Conservation (phyloP, 2,888 invertebrate genomes). For the Agapostemon virescens region DNA sequence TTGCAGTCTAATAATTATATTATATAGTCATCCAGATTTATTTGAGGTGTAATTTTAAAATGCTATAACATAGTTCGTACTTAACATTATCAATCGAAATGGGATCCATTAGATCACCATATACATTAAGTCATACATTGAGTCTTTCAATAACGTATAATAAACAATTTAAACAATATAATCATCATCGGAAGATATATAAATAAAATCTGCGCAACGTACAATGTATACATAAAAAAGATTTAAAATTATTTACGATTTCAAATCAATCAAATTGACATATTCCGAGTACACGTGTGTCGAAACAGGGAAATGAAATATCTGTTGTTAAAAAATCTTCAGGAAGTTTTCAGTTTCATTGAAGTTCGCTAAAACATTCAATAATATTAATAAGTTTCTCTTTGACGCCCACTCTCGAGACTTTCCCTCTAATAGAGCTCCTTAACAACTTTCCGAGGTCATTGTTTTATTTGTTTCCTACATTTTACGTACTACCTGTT, state of each 20-base stretch:
- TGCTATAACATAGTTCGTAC: no score
- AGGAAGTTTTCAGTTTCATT: background rate
- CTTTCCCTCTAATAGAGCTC: background rate
- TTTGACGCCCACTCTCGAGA: background rate
- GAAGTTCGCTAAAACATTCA: background rate
- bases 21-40: no score
- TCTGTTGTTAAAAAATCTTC: background rate
- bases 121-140: background rate
- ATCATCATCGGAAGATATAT: background rate
- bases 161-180: background rate
- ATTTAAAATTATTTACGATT: background rate
- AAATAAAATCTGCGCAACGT: background rate
- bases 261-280: no score
- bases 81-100: background rate
- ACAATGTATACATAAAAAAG: background rate
- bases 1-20: no score
- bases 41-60: no score
- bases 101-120: background rate
- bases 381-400: background rate
- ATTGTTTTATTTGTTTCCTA: background rate
- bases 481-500: background rate
- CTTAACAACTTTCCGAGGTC: slow-evolving; percentile 2
- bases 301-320: background rate
- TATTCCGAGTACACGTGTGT: background rate
- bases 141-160: background rate